These are phyloP conservation scores for Andrena trimmerana DNA, from an alignment of 2,888 invertebrate genomes.

Conservation along the genomic window DNA sequence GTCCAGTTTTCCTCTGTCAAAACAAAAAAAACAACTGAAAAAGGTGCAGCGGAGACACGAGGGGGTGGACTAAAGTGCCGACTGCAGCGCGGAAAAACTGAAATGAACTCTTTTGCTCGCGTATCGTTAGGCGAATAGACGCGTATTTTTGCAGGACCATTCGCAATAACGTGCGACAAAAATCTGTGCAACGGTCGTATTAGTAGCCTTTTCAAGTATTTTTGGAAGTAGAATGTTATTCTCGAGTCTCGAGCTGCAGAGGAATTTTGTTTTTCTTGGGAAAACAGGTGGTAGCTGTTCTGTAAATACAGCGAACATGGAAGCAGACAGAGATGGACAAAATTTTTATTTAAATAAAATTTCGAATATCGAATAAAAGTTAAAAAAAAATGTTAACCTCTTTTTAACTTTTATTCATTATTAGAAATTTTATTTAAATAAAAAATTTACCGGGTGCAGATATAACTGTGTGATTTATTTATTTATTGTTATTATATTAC, in stretches of 20 bases:
- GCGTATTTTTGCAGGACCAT: not conserved
- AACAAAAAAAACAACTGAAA: not conserved
- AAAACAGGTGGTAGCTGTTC: not conserved
- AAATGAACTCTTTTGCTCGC: slow-evolving; percentile 18
- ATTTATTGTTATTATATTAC: too few species aligned
- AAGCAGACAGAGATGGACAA: too few species aligned
- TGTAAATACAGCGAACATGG: not conserved
- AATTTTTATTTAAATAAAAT: too few species aligned
- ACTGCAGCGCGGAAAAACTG: slow-evolving; percentile 4
- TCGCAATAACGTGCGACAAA: not conserved
- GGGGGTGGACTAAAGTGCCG: slow-evolving; percentile 4
- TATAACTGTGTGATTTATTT: too few species aligned
- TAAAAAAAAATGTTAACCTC: too few species aligned
- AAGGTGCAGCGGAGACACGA: not conserved
- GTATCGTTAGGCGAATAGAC: slow-evolving; percentile 27
- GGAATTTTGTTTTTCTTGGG: not conserved
- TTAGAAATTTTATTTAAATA: too few species aligned
- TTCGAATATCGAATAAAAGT: too few species aligned
- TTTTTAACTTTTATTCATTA: too few species aligned
- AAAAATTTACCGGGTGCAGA: too few species aligned
- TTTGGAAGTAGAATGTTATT: not conserved
- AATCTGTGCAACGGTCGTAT: slow-evolving; percentile 2
- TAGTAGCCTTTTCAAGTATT: slow-evolving; percentile 6
- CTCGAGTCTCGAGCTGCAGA: not conserved
- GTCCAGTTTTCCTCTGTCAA: not conserved